phyloP scores from a whole-genome alignment of 2,888 invertebrate species.

The Osmoderma eremita region DNA sequence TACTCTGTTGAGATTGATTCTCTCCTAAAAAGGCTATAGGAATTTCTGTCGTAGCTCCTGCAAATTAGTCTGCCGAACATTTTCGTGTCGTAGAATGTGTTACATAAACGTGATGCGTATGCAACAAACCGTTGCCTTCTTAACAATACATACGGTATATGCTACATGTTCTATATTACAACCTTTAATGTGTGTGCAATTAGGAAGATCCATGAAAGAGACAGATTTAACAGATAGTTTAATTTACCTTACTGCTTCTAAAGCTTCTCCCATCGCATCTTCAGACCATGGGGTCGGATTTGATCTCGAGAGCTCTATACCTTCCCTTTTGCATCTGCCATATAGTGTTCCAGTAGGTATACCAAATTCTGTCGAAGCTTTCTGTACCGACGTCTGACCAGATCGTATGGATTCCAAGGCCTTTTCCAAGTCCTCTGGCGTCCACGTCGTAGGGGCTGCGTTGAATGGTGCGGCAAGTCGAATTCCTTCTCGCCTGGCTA shows the following conservation, averaged over 20 bases:
- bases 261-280: slow-evolving; percentile 89
- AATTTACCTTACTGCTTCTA: slow-evolving; percentile 83
- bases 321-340: slow-evolving; percentile 88
- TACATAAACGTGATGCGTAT: no score
- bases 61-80: no score
- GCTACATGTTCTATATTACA: no score
- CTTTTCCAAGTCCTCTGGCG: slow-evolving; percentile 82
- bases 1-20: no score
- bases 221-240: no score
- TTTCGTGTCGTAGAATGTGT: no score
- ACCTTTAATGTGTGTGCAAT: no score
- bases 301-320: slow-evolving; percentile 87
- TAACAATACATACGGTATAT: no score
- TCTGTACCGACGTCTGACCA: slow-evolving; percentile 84
- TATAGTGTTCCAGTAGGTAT: slow-evolving; percentile 91
- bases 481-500: slow-evolving; percentile 89
- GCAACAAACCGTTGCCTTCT: no score
- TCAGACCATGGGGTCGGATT: slow-evolving; percentile 96
- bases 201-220: no score
- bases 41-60: no score
- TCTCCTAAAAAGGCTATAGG: no score
- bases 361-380: slow-evolving; percentile 86
- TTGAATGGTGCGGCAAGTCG: slow-evolving; percentile 90
- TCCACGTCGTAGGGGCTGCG: slow-evolving; percentile 90
- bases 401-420: slow-evolving; percentile 84